phyloP scores from a whole-genome alignment of 2,888 invertebrate species.

The Synergus laeviventris region DNA sequence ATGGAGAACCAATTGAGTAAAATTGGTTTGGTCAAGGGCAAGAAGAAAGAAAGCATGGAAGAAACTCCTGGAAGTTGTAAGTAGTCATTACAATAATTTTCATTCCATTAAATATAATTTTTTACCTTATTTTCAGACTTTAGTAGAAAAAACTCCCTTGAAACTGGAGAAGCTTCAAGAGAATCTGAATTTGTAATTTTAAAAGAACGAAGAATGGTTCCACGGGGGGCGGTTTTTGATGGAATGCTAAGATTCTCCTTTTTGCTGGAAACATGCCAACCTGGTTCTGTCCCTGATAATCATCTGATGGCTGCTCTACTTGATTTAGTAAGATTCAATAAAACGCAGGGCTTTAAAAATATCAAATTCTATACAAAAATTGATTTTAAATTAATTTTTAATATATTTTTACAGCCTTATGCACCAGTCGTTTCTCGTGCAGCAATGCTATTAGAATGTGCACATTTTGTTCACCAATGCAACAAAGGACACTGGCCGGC shows the following conservation, averaged over 20 bases:
- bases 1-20: slow-evolving; percentile 93
- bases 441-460: slow-evolving; percentile 94
- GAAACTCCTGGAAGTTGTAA: slow-evolving; percentile 88
- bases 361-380: neutral
- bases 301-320: slow-evolving; percentile 95
- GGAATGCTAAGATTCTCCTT: slow-evolving; percentile 95
- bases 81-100: slow-evolving; percentile 60
- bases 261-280: slow-evolving; percentile 95
- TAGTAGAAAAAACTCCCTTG: slow-evolving; percentile 89
- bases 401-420: slow-evolving; percentile 82
- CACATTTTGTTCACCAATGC: slow-evolving; percentile 97
- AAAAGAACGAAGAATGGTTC: slow-evolving; percentile 91
- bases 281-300: slow-evolving; percentile 97
- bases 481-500: slow-evolving; percentile 99
- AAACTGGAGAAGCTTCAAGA: slow-evolving; percentile 86
- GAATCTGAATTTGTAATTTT: slow-evolving; percentile 93
- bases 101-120: no score
- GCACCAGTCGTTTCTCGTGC: slow-evolving; percentile 96
- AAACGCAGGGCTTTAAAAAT: neutral
- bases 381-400: slow-evolving; percentile 35
- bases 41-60: slow-evolving; percentile 93
- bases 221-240: slow-evolving; percentile 86
- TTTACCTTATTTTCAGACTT: slow-evolving; percentile 77
- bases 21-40: slow-evolving; percentile 88
- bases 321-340: slow-evolving; percentile 85